Conservation (phyloP, 2,797 vertebrate genomes). For the Alca torda region DNA sequence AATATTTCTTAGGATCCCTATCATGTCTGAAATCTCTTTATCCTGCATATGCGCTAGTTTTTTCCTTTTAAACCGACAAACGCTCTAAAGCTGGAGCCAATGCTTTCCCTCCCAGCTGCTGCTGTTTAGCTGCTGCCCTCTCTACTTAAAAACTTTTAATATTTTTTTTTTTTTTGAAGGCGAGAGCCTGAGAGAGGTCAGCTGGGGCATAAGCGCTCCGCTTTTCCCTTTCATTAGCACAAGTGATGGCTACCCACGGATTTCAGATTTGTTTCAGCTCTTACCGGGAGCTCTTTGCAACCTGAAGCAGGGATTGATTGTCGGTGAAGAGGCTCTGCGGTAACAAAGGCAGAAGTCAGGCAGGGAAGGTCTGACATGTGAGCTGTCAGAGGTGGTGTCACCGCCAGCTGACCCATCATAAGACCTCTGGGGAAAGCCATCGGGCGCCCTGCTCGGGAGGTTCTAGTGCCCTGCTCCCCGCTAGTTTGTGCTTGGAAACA, state of each 20-base stretch:
- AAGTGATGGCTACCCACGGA: slow-evolving; percentile 66
- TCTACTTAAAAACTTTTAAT: background rate
- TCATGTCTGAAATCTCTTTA: slow-evolving; percentile 48
- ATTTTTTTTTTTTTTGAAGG: slow-evolving; percentile 1
- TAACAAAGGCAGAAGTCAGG: slow-evolving; percentile 82
- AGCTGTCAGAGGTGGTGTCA: slow-evolving; percentile 86
- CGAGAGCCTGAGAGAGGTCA: slow-evolving; percentile 75
- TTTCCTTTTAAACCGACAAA: background rate
- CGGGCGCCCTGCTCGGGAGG: slow-evolving; percentile 70
- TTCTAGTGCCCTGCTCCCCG: slow-evolving; percentile 70
- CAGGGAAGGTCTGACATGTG: slow-evolving; percentile 83
- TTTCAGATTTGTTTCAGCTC: slow-evolving; percentile 60
- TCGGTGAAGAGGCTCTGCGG: slow-evolving; percentile 65
- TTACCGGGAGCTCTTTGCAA: slow-evolving; percentile 38
- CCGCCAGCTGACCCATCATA: slow-evolving; percentile 91
- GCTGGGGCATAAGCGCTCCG: slow-evolving; percentile 73
- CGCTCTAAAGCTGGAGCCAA: background rate
- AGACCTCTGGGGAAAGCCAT: slow-evolving; percentile 78
- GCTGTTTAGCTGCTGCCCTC: slow-evolving; percentile 31
- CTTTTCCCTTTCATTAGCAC: slow-evolving; percentile 58
- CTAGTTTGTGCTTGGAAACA: slow-evolving; percentile 84
- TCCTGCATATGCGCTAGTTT: background rate
- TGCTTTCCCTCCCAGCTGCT: slow-evolving; percentile 80
- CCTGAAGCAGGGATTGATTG: slow-evolving; percentile 43
- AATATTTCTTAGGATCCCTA: slow-evolving; percentile 32